Base-by-base conservation (phyloP, 2,888 invertebrate species). In the Netelia virgata region DNA sequence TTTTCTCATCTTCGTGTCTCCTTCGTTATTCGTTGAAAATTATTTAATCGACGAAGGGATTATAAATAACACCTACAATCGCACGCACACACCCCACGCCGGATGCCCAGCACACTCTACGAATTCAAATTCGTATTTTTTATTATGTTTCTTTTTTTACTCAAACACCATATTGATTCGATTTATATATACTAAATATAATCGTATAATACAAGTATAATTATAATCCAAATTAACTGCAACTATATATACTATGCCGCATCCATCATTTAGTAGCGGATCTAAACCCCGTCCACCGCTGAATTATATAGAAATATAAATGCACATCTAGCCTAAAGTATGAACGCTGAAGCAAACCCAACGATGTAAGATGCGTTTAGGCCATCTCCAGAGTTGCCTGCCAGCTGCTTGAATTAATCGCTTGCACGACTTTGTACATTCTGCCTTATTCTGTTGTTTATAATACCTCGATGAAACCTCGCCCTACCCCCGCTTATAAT, bases 381-480 rank as follows among this genome's bases (percentile, higher is more conserved):
- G 93, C 93, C 93, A 93, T 93, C 93, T 93, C 93, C 93, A 93
- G 93, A 93, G 93, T 93, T 93, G 92, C 92, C 93, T 92, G 92
- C 90, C 86, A 88, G 87, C 88, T 86, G 87, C 87, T 86, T 88
- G 41, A 47, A 16, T 50, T 41, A 68, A 41, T 73, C 69, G 76
- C 72, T 76, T 76, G 72, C 68, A 66, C 72, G 66, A 80, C 83
- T 80, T 77, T 61, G 18, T 55, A 20, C 50, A 53, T 63, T 50
- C 61, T 50, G 76, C 70, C 64, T 63, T 28, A 28, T 79, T 79
- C 74, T 70, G 14, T 36, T 69, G 16, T 70, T 75, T 75, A 14
- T 64, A n/a, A n/a, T 41, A 18, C 61, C 36, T 74, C 47, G 53
- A 28, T 53, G 47, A 41, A 66, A 18, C 57, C 69, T 78, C 50